Percentiles rank a stretch among this genome's conserved stretches.
Evolutionary conservation across 2,888 invertebrate genomes (phyloP).

Genomic region (Lepidonotus clava): DNA sequence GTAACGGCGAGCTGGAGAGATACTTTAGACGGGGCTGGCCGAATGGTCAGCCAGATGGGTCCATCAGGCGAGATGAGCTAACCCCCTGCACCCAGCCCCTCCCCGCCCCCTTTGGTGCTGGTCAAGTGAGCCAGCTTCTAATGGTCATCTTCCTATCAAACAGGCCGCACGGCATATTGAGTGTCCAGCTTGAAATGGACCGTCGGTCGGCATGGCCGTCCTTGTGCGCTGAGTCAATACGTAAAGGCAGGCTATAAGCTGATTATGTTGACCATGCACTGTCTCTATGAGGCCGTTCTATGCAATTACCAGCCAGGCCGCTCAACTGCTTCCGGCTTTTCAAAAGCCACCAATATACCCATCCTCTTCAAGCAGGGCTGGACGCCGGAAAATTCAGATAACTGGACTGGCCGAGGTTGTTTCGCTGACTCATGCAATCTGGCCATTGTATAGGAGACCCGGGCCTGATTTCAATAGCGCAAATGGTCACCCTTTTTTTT

Average conservation of each 20-base stretch:
- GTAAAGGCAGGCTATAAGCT: constrained; percentile 10
- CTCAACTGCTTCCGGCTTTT: background rate
- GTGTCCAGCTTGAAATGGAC: constrained; percentile 23
- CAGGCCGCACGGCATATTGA: constrained; percentile 32
- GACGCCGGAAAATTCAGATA: background rate
- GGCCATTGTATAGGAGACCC: background rate
- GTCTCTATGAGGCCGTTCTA: background rate
- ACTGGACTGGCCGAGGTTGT: background rate
- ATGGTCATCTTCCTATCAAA: constrained; percentile 38
- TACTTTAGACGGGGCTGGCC: background rate
- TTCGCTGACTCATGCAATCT: background rate
- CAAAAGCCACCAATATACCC: background rate
- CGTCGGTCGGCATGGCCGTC: background rate
- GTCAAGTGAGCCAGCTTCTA: constrained; percentile 35
- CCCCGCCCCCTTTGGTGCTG: constrained; percentile 13
- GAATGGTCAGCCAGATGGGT: constrained; percentile 7
- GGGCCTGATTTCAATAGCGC: no score
- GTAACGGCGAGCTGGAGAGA: no score
- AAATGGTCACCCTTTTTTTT: background rate
- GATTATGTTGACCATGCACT: constrained; percentile 22
- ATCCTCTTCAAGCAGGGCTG: background rate
- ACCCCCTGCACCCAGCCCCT: no score
- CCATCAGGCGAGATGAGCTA: no score
- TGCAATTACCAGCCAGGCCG: background rate
- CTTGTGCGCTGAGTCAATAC: background rate